phyloP scores from a whole-genome alignment of 2,888 invertebrate genomes.

The Heliothis peltigera region DNA sequence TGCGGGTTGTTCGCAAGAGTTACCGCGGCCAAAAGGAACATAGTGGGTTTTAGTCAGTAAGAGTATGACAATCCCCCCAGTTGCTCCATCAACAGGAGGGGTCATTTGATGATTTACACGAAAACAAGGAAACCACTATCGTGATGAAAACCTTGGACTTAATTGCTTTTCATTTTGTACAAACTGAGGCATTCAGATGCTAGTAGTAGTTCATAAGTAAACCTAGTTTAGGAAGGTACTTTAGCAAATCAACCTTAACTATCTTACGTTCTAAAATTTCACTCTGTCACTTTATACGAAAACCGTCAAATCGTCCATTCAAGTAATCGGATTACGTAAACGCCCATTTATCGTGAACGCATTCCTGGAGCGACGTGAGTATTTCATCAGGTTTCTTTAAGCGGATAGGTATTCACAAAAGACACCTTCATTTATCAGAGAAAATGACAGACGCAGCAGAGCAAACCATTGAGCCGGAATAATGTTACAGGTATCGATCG shows the following conservation, averaged over 20 bases:
- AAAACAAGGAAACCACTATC: too few species aligned
- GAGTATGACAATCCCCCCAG: too few species aligned
- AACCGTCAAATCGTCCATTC: constrained; percentile 25
- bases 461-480: background rate
- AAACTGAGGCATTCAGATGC: too few species aligned
- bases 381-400: constrained; percentile 45
- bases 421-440: background rate
- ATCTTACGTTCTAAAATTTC: constrained; percentile 3
- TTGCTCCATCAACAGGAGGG: too few species aligned
- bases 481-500: background rate
- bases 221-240: too few species aligned
- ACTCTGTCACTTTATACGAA: constrained; percentile 30
- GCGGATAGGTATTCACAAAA: constrained; percentile 6
- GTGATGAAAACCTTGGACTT: too few species aligned
- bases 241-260: background rate
- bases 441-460: background rate
- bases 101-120: too few species aligned
- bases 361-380: constrained; percentile 26
- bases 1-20: too few species aligned
- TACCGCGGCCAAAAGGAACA: too few species aligned
- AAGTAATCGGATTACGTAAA: constrained; percentile 46
- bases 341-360: constrained; percentile 24
- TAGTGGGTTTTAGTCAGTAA: too few species aligned
- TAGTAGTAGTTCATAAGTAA: too few species aligned
- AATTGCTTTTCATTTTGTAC: too few species aligned